phyloP scores from a whole-genome alignment of 2,113 vertebrate genomes.

The Lophotis ruficrista region DNA sequence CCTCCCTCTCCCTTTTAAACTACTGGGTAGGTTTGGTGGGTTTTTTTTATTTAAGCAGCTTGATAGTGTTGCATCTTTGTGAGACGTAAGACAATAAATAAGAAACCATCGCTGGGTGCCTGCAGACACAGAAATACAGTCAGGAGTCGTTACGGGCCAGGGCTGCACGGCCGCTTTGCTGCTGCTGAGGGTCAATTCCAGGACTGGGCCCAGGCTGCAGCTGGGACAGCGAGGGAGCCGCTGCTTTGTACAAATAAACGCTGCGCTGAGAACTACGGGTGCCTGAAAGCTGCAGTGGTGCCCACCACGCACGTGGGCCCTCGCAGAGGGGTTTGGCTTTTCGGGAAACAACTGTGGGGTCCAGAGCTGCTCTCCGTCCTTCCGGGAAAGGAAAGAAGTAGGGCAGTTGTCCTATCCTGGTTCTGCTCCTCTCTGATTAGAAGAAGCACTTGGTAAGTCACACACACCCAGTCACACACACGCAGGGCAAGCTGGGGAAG shows the following conservation, averaged over 20 bases:
- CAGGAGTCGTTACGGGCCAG: neutral
- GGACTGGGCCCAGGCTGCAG: neutral
- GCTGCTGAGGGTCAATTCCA: neutral
- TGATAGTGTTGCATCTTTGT: constrained; percentile 2
- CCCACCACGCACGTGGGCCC: neutral
- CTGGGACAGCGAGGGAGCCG: neutral
- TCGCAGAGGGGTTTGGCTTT: neutral
- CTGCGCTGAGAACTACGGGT: neutral
- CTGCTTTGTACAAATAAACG: neutral
- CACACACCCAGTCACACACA: neutral
- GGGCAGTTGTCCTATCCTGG: neutral
- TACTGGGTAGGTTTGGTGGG: neutral
- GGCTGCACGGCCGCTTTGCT: neutral
- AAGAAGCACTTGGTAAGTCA: constrained; percentile 24
- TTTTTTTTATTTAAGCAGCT: constrained; percentile 42
- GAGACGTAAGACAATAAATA: constrained; percentile 68
- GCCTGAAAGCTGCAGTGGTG: neutral
- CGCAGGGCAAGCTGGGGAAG: neutral
- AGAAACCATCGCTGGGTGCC: neutral
- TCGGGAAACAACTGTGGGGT: neutral
- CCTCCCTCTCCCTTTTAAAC: neutral
- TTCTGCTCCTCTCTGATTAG: constrained; percentile 39
- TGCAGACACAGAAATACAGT: constrained; percentile 42
- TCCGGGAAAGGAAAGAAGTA: neutral
- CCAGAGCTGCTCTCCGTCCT: constrained; percentile 31